Conservation (phyloP, 2,113 vertebrate species). For the Erinaceus europaeus region DNA sequence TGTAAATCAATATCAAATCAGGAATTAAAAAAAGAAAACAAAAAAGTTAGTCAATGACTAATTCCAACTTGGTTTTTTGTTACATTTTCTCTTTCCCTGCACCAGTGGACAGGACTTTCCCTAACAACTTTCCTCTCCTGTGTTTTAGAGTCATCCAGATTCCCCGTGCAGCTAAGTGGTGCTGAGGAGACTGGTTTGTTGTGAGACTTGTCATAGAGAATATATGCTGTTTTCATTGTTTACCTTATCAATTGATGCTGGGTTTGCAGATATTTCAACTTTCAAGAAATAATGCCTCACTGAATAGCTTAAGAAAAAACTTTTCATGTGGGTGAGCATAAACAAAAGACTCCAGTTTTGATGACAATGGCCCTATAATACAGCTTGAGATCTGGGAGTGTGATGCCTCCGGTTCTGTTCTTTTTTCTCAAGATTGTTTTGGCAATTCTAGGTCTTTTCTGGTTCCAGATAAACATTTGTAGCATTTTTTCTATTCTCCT, state of each 20-base stretch:
- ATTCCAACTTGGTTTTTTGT: background rate
- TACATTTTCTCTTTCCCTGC: background rate
- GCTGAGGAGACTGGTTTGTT: background rate
- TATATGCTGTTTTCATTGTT: background rate
- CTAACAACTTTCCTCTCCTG: background rate
- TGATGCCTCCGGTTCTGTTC: too few relatives aligned
- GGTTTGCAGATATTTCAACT: background rate
- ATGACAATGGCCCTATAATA: too few relatives aligned
- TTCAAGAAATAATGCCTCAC: background rate
- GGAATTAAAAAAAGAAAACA: too few relatives aligned
- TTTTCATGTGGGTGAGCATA: background rate
- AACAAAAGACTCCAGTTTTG: background rate
- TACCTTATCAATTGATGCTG: background rate
- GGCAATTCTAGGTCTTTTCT: too few relatives aligned
- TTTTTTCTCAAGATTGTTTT: too few relatives aligned
- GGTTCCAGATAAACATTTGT: too few relatives aligned
- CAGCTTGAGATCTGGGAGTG: too few relatives aligned
- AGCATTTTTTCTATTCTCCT: too few relatives aligned
- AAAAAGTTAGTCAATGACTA: background rate
- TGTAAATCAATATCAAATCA: too few relatives aligned
- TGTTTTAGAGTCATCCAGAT: background rate
- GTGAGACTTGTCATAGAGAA: conserved; percentile 5
- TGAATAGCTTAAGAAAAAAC: background rate
- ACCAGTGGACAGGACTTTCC: background rate
- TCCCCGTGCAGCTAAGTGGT: background rate